Evolutionary conservation across 2,113 vertebrate species (phyloP), one percentile per base, ranked within the genome.

Genomic region (Salvelinus namaycush): DNA sequence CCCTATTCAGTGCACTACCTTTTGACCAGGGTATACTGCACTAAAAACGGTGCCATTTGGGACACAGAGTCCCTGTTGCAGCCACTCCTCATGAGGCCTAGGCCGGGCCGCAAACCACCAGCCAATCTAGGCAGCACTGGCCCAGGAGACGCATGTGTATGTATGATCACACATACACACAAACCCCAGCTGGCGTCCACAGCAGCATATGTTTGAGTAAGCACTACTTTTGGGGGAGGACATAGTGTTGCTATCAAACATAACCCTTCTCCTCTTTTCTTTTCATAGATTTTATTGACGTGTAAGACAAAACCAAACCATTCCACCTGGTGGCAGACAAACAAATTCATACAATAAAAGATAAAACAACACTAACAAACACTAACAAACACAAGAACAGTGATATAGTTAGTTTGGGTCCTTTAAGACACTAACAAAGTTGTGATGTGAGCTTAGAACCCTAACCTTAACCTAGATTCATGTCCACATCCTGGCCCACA

Each of bases 31-130:
- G 49, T 14, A 14, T 51, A 51, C 11, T 51, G 4, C 49, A 18
- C 16, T 1, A 18, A 18, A 54, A 4, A 54, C 13, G 16, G 12
- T 18, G 51, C 14, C 51, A 1, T 18, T 54, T 5, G 16, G 51
- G 51, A 54, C 51, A 3, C 16, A 2, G 39, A 2, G 1, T 18
- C 4, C 51, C 16, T 18, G 3, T 54, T 54, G 18, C n/a, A 7
- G 20, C 18, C n/a, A 22, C n/a, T 62, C 59, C 59, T 62, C 59
- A n/a, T 62, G 59, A 62, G 65, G 26, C 26, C n/a, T 22, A 16
- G 79, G 73, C 83, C 73, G 34, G 3, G 83, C 76, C 79, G 14
- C 87, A 92, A 91, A 89, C 85, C 90, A 83, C 87, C 71, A 90
- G 85, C 80, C 87, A 91, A 89, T 91, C 84, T 88, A 20, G 70